A percentile compares a stretch with the other conserved stretches of the same genome.
Evolutionary conservation across 2,113 vertebrate species (phyloP).

Genomic region (Thunnus thynnus): DNA sequence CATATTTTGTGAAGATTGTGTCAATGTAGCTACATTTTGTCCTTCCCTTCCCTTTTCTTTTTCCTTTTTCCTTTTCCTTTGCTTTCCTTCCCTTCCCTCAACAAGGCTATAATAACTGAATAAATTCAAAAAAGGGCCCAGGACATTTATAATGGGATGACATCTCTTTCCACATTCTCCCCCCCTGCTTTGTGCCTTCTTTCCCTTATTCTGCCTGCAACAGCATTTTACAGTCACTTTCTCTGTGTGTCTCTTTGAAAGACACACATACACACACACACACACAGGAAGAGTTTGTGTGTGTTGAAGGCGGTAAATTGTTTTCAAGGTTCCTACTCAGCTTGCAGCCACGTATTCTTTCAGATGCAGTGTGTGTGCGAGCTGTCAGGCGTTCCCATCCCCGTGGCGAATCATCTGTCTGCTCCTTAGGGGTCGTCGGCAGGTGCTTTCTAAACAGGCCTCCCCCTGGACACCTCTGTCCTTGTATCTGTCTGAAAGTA

Average conservation of each 20-base stretch:
- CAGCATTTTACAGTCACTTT: constrained; percentile 29
- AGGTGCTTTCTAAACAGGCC: constrained; percentile 69
- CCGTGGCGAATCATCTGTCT: constrained; percentile 69
- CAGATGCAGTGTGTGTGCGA: constrained; percentile 16
- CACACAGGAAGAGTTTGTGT: neutral
- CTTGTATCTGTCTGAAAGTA: constrained; percentile 53
- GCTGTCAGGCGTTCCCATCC: constrained; percentile 46
- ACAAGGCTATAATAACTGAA: neutral
- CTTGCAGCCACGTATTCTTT: constrained; percentile 50
- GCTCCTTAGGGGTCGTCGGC: constrained; percentile 51
- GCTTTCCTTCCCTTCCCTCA: neutral
- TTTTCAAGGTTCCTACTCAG: constrained; percentile 62
- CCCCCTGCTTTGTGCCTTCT: neutral
- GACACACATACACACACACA: neutral
- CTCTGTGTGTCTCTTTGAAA: constrained; percentile 20
- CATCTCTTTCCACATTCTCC: neutral
- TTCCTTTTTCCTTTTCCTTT: neutral
- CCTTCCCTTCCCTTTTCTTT: neutral
- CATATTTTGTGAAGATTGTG: too few relatives aligned
- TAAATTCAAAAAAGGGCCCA: neutral
- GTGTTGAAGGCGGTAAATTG: constrained; percentile 51
- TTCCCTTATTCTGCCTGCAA: constrained; percentile 33
- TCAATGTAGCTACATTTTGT: too few relatives aligned
- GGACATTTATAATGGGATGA: constrained; percentile 11
- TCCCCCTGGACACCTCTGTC: constrained; percentile 59